phyloP scores from a whole-genome alignment of 2,797 vertebrate species.

The Danio aesculapii region DNA sequence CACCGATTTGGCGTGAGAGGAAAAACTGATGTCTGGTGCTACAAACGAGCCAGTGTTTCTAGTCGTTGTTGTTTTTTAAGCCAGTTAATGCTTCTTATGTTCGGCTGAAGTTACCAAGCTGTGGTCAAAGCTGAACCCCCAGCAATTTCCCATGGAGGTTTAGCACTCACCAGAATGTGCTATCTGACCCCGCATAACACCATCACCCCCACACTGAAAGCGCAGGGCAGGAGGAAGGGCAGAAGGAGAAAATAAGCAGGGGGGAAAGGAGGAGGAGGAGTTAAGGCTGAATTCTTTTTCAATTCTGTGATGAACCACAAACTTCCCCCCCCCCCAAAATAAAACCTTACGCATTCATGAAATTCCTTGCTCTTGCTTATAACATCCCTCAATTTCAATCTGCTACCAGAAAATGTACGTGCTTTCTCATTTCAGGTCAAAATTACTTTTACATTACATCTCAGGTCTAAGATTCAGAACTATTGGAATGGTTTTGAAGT shows the following conservation, averaged over 20 bases:
- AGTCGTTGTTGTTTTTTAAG: background rate
- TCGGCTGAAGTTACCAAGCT: constrained; percentile 48
- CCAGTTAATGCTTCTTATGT: constrained; percentile 7
- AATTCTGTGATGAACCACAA: constrained; percentile 34
- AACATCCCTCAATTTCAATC: too few relatives aligned
- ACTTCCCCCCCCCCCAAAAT: too few relatives aligned
- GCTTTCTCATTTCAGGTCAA: too few relatives aligned
- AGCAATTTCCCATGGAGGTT: constrained; percentile 83
- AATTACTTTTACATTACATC: too few relatives aligned
- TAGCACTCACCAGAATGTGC: constrained; percentile 74
- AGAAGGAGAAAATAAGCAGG: constrained; percentile 26
- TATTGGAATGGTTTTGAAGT: too few relatives aligned
- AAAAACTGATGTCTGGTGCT: constrained; percentile 67
- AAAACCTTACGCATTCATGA: too few relatives aligned
- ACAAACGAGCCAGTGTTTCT: constrained; percentile 2
- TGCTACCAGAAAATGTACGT: too few relatives aligned
- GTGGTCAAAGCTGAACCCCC: constrained; percentile 77
- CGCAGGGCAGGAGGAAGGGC: constrained; percentile 55
- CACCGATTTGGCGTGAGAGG: constrained; percentile 60
- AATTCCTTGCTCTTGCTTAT: too few relatives aligned
- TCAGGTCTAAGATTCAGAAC: too few relatives aligned
- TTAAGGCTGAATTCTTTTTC: constrained; percentile 8
- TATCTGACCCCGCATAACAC: constrained; percentile 88
- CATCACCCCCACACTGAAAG: constrained; percentile 79
- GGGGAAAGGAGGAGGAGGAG: constrained; percentile 32